Evolutionary conservation across 2,113 vertebrate genomes (phyloP).

Genomic region (Sorex fumeus): DNA sequence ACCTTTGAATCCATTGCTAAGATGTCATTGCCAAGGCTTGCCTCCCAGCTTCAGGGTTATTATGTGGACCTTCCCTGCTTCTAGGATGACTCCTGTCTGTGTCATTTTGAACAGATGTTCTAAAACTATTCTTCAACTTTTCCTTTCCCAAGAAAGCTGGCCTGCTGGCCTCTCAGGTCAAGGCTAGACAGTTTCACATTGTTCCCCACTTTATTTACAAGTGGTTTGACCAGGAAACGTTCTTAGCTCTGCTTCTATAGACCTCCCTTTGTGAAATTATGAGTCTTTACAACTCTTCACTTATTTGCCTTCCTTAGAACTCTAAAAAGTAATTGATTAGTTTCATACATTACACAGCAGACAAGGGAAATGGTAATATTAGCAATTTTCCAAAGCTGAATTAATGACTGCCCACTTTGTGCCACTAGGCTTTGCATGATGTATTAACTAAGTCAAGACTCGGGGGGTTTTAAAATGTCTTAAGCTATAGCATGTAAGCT

Average conservation of each 20-base stretch:
- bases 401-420: neutral
- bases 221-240: too few species aligned
- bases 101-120: too few species aligned
- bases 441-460: neutral
- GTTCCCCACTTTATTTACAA: too few species aligned
- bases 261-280: too few species aligned
- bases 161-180: too few species aligned
- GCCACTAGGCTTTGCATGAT: neutral
- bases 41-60: neutral
- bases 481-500: neutral
- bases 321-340: neutral
- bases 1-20: too few species aligned
- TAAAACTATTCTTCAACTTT: too few species aligned
- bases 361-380: neutral
- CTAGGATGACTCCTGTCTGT: too few species aligned
- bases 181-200: too few species aligned
- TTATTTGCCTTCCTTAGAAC: neutral
- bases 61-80: neutral
- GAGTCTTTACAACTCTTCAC: neutral
- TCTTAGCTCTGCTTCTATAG: too few species aligned
- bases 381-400: slow-evolving; percentile 1
- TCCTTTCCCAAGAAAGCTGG: too few species aligned
- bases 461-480: neutral
- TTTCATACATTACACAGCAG: neutral
- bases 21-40: too few species aligned